Base-by-base conservation (phyloP, 1,140 invertebrate genomes). In the Drosophila ironensis region DNA sequence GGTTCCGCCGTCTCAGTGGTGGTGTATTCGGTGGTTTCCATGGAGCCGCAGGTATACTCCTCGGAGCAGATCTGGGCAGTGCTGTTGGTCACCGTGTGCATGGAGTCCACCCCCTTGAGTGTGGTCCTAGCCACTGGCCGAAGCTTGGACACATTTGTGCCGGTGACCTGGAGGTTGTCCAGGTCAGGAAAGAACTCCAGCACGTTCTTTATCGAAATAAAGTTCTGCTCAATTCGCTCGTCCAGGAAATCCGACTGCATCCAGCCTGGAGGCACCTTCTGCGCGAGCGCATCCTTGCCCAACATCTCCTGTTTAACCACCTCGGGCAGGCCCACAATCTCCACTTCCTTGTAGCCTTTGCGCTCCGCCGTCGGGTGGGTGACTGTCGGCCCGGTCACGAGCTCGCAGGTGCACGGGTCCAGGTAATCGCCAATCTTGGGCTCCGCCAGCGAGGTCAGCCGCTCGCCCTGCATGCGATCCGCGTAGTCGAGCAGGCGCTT, bases 161-260 rank as follows among this genome's bases (percentile, higher is more conserved):
- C 87, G 0, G 40, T 60, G 1, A 88, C 60, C 42, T 89, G 66
- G 2, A 88, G 27, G 0, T 24, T 4, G 2, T 72, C 41, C 0
- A 89, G 30, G 11, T 88, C 75, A 1, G 87, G 87, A 44, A 86
- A 72, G 28, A 77, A 88, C 20, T 89, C 75, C 1, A 89, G 17
- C 2, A 89, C 87, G 0, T 69, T 40, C 7, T 52, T n/a, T 7
- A 89, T 86, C 11, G 68, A 53, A 0, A 4, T 0, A 20, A 80
- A 76, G 4, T 20, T 37, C 9, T 63, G 4, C 4, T 66, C 70
- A 4, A 89, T 57, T 1, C 51, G 54, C n/a, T 72, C 2, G 2
- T 89, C 75, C 2, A 89, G 19, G 1, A 72, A 59, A 1, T 35
- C 12, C 0, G 87, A 89, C 14, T 72, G 33, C 1, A 87, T 30